Evolutionary conservation across 2,888 invertebrate species (phyloP).

Genomic region (Peribatodes rhomboidaria): DNA sequence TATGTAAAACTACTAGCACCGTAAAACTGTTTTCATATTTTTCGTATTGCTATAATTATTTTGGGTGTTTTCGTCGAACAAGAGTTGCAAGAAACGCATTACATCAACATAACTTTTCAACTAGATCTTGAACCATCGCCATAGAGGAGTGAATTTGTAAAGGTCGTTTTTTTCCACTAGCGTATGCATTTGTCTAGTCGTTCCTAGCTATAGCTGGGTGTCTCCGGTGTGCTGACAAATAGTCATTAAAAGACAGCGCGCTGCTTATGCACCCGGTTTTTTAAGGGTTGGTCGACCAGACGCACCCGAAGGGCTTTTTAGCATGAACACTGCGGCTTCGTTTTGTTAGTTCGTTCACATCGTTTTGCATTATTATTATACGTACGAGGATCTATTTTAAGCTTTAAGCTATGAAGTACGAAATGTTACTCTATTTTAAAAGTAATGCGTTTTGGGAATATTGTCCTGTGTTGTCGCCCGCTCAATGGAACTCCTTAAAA

Average conservation of each 20-base stretch:
- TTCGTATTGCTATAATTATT: too few relatives aligned
- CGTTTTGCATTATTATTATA: neutral
- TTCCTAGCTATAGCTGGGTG: neutral
- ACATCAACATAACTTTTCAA: neutral
- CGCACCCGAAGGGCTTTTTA: constrained; percentile 18
- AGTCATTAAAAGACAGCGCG: constrained; percentile 40
- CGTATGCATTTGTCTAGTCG: neutral
- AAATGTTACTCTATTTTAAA: too few relatives aligned
- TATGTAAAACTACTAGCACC: too few relatives aligned
- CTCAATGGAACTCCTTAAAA: too few relatives aligned
- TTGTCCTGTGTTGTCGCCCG: too few relatives aligned
- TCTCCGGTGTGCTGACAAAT: constrained; percentile 34
- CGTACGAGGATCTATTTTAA: neutral
- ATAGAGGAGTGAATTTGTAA: neutral
- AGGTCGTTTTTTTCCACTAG: neutral
- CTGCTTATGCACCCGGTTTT: constrained; percentile 41
- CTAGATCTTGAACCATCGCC: neutral
- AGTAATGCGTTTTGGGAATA: too few relatives aligned
- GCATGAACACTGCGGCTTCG: constrained; percentile 1
- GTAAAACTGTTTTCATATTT: too few relatives aligned
- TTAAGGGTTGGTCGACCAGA: constrained; percentile 31
- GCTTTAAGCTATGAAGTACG: too few relatives aligned
- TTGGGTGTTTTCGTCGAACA: too few relatives aligned
- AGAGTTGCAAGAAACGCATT: neutral
- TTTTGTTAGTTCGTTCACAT: constrained; percentile 10